Percentiles rank a stretch among this genome's conserved stretches.
Evolutionary conservation across 1,140 invertebrate species (phyloP).

Genomic region (Brachionus plicatilis): DNA sequence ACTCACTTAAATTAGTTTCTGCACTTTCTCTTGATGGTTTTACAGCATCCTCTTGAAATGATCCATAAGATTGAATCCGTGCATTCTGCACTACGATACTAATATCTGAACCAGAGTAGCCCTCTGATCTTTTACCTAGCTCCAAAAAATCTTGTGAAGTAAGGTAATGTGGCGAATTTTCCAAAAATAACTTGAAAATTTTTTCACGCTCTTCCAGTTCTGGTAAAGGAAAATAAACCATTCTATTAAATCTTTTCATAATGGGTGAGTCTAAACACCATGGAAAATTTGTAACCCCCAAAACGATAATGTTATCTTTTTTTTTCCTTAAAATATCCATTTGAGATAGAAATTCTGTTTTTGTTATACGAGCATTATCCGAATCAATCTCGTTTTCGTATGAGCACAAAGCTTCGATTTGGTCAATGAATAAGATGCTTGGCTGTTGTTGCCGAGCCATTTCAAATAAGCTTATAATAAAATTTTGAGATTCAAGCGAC

Average conservation of each 20-base stretch:
- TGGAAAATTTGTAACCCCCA: slow-evolving; percentile 98
- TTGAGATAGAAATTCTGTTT: slow-evolving; percentile 98
- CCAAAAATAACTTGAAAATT: slow-evolving; percentile 94
- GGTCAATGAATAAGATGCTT: slow-evolving; percentile 98
- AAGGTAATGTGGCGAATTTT: slow-evolving; percentile 76
- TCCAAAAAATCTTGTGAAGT: slow-evolving; percentile 79
- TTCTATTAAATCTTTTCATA: slow-evolving; percentile 86
- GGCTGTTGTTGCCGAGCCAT: slow-evolving; percentile 86
- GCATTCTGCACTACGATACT: slow-evolving; percentile 94
- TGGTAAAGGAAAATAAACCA: slow-evolving; percentile 95
- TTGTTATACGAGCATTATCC: slow-evolving; percentile 92
- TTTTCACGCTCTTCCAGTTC: slow-evolving; percentile 80
- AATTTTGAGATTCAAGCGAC: slow-evolving; percentile 97
- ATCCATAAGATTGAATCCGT: slow-evolving; percentile 94
- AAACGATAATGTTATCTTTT: slow-evolving; percentile 87
- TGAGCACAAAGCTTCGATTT: slow-evolving; percentile 95
- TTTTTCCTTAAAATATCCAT: slow-evolving; percentile 96
- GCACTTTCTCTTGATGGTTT: slow-evolving; percentile 74
- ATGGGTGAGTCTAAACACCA: slow-evolving; percentile 97
- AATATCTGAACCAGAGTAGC: slow-evolving; percentile 97
- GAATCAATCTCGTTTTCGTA: slow-evolving; percentile 97
- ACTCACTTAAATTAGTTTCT: slow-evolving; percentile 73
- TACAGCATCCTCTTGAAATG: slow-evolving; percentile 74
- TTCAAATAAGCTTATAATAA: slow-evolving; percentile 93
- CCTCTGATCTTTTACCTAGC: slow-evolving; percentile 78